Evolutionary conservation across 2,888 invertebrate genomes (phyloP), one percentile per base, ranked within the genome.

Genomic region (Drosophila mimica): DNA sequence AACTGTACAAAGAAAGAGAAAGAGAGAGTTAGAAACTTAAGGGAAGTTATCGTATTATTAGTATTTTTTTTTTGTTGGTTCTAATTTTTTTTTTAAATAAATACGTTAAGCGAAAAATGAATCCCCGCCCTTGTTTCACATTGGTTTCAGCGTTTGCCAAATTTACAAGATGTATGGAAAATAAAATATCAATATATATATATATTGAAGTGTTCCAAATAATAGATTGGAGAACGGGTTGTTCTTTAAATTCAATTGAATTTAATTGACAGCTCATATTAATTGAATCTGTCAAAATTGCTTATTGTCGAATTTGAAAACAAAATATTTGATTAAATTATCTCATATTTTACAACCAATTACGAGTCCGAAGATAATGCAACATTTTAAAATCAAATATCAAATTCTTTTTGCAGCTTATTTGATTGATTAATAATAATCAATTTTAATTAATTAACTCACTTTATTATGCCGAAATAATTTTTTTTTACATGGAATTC

Each of bases 21-120:
- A 40, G 8, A 48, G 30, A 17, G 8, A 9, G 15, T 4, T 48
- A 48, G 63, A 38, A 31, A 25, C 8, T 34, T 34, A 52, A 49
- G 46, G 9, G 17, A 61, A 76, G 60, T 72, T 76, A 77, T 68
- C 48, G 25, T 64, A 64, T 52, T 59, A 73, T 78, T 65, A 58
- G 17, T 40, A n/a, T 52, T 60, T 75, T 76, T 76, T 76, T 65
- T 70, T 54, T 76, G 74, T 76, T 57, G 56, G 8, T 2, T 38
- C 11, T 36, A 11, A 38, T 54, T 71, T 67, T 62, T 7, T 54
- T 71, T 67, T 62, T 7, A 13, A 57, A 68, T 67, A 72, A 76
- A 77, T 20, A 52, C 4, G 0, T 43, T 43, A 63, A 48, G 30
- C 31, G 33, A 58, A 31, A 53, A 48, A 54, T 33, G 2, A 31